phyloP scores from a whole-genome alignment of 2,113 vertebrate genomes.

The Aldabrachelys gigantea region DNA sequence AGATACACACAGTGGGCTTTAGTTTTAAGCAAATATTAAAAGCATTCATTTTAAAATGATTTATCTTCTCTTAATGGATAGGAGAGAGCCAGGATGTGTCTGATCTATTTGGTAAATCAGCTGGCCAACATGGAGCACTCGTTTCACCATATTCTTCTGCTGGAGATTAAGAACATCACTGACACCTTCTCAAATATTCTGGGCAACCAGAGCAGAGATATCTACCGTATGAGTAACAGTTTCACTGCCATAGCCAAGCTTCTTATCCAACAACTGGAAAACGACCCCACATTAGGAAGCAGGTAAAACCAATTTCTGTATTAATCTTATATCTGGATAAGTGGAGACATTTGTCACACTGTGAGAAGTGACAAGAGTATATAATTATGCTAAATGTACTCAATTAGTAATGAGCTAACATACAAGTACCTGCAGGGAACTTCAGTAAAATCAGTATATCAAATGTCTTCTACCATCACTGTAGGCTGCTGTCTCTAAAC shows the following conservation, averaged over 20 bases:
- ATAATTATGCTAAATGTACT: rapidly evolving
- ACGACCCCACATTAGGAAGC: background rate
- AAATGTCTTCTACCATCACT: background rate
- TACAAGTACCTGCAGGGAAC: background rate
- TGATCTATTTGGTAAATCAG: conserved; percentile 89
- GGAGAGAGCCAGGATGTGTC: conserved; percentile 84
- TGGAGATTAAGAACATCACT: conserved; percentile 90
- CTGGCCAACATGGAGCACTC: conserved; percentile 92
- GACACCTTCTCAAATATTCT: conserved; percentile 85
- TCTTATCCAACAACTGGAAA: conserved; percentile 83
- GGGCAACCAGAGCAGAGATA: conserved; percentile 87
- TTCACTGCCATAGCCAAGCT: conserved; percentile 89
- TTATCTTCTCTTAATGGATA: conserved; percentile 47
- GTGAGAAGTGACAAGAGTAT: background rate
- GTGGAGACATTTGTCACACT: rapidly evolving
- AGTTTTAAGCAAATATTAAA: background rate
- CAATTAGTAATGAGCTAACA: rapidly evolving
- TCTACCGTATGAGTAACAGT: conserved; percentile 97
- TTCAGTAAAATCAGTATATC: background rate
- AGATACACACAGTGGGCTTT: background rate
- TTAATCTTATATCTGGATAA: background rate
- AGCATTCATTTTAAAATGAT: background rate
- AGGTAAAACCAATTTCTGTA: conserved; percentile 73
- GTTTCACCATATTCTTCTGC: conserved; percentile 89
- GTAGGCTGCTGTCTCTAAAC: rapidly evolving